These are phyloP conservation scores for Tachysurus fulvidraco DNA, from an alignment of 2,113 vertebrate species.

Conservation along the genomic window DNA sequence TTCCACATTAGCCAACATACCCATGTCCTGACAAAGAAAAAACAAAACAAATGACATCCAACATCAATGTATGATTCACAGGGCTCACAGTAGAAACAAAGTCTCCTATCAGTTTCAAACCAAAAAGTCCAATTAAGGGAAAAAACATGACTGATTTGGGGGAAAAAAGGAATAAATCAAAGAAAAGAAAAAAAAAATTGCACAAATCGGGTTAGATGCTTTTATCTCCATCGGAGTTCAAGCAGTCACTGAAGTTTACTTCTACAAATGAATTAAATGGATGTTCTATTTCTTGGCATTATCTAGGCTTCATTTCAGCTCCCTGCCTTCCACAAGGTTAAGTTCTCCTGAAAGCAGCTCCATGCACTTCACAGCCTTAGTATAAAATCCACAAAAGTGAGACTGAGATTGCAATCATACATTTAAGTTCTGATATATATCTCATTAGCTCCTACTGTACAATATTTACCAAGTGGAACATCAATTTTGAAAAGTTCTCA, in stretches of 20 bases:
- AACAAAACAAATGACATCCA: not conserved
- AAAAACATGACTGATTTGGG: not conserved
- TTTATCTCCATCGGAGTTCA: not conserved
- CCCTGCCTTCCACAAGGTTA: not conserved
- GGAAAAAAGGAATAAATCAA: not conserved
- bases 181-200: not conserved
- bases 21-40: not conserved
- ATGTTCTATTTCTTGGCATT: constrained; percentile 6
- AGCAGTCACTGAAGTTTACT: constrained; percentile 11
- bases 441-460: constrained; percentile 30
- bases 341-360: not conserved
- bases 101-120: constrained; percentile 11
- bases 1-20: constrained; percentile 37
- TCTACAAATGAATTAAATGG: constrained; percentile 11
- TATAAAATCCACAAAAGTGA: constrained; percentile 5
- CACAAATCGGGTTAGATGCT: not conserved
- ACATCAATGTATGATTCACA: constrained; percentile 31
- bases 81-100: constrained; percentile 39
- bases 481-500: constrained; percentile 27
- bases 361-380: constrained; percentile 20
- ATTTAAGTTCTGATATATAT: constrained; percentile 21
- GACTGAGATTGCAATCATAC: constrained; percentile 7
- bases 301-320: constrained; percentile 8
- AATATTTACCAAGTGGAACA: constrained; percentile 40
- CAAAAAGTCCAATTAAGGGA: not conserved